These are phyloP conservation scores for Ciconia nigra DNA, from an alignment of 2,797 vertebrate genomes.

Conservation along the genomic window DNA sequence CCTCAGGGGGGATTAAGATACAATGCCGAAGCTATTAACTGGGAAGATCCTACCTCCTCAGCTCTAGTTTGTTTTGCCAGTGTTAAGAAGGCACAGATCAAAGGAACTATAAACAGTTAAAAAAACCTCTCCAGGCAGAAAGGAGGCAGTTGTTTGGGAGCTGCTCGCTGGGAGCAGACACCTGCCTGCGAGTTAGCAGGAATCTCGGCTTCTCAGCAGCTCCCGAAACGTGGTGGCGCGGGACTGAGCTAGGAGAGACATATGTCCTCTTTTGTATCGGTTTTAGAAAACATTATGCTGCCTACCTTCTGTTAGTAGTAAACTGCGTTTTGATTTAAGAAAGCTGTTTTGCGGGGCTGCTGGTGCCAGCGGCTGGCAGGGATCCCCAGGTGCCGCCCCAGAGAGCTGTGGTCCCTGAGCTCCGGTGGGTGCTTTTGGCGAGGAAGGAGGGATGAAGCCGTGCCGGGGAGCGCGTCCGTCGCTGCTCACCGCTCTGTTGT, in stretches of 20 bases:
- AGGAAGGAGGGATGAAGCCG: background rate
- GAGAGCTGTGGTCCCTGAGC: background rate
- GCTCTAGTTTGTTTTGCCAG: background rate
- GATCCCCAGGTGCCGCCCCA: accelerated
- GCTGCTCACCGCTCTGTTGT: accelerated
- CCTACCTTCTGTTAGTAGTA: background rate
- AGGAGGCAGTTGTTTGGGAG: background rate
- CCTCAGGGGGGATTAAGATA: conserved; percentile 8
- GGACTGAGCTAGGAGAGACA: background rate
- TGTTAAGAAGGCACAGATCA: background rate
- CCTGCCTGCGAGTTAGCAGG: background rate
- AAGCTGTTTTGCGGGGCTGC: background rate
- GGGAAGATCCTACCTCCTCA: conserved; percentile 10
- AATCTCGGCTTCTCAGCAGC: background rate
- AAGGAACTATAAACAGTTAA: conserved; percentile 33
- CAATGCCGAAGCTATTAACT: background rate
- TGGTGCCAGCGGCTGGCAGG: accelerated
- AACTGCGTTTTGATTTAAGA: background rate
- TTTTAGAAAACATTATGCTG: background rate
- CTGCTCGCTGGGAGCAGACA: background rate
- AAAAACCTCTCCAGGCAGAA: background rate
- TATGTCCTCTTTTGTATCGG: background rate
- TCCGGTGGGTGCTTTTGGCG: accelerated
- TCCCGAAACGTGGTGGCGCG: background rate
- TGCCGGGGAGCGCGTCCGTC: accelerated